A percentile compares a stretch with the other conserved stretches of the same genome.
phyloP scores from a whole-genome alignment of 2,888 invertebrate genomes.

The Maniola hyperantus region DNA sequence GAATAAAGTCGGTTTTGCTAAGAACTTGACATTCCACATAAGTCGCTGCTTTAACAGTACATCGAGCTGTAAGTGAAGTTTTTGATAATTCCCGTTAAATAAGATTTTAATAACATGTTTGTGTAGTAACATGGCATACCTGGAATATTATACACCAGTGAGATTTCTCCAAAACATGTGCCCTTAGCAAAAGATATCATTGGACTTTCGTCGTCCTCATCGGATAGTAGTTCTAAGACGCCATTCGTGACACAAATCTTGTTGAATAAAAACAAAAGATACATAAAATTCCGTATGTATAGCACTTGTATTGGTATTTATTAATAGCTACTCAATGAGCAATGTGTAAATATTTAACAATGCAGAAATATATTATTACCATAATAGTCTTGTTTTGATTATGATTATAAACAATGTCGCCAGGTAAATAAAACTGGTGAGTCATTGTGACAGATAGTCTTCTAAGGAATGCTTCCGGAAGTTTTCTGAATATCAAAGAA shows the following conservation, averaged over 20 bases:
- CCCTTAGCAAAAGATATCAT: constrained; percentile 79
- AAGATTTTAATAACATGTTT: constrained; percentile 15
- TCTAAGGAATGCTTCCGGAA: constrained; percentile 78
- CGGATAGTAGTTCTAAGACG: constrained; percentile 75
- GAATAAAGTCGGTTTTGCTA: constrained; percentile 73
- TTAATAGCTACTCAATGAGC: constrained; percentile 32
- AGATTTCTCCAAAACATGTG: constrained; percentile 79
- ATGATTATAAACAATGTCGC: constrained; percentile 76
- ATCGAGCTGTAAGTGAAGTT: constrained; percentile 61
- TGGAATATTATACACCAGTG: constrained; percentile 75
- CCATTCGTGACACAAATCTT: constrained; percentile 78
- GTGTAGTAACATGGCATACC: constrained; percentile 48
- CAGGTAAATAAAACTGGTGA: constrained; percentile 79
- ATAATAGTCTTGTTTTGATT: constrained; percentile 78
- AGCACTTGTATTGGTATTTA: constrained; percentile 27
- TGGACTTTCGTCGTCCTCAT: constrained; percentile 80
- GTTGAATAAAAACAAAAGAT: constrained; percentile 25
- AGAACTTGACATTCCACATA: constrained; percentile 81
- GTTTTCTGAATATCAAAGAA: constrained; percentile 76
- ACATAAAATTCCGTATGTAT: constrained; percentile 29
- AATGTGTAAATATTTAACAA: constrained; percentile 41
- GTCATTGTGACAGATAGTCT: constrained; percentile 76
- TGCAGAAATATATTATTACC: constrained; percentile 55
- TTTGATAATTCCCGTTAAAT: constrained; percentile 9
- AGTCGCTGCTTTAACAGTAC: constrained; percentile 77